Evolutionary conservation across 2,113 vertebrate species (phyloP).

Genomic region (Cromileptes altivelis): DNA sequence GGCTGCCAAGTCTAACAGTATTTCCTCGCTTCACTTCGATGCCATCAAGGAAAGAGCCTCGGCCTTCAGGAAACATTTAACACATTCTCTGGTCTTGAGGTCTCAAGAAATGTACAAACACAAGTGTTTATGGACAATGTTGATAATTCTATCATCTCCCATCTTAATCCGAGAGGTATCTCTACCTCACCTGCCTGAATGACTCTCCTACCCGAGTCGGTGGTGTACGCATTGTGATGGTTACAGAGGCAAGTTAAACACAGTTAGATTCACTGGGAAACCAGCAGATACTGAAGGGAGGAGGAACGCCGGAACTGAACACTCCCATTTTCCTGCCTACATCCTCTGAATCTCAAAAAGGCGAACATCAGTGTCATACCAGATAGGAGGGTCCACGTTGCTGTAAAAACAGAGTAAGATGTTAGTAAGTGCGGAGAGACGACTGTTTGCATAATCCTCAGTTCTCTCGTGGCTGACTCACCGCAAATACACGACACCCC

Average conservation of each 20-base stretch:
- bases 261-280: slow-evolving; percentile 56
- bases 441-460: neutral
- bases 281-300: slow-evolving; percentile 45
- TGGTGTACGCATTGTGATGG: slow-evolving; percentile 22
- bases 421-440: neutral
- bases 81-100: slow-evolving; percentile 72
- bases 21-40: slow-evolving; percentile 10
- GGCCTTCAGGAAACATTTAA: slow-evolving; percentile 17
- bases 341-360: slow-evolving; percentile 99
- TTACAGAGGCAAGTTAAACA: slow-evolving; percentile 58
- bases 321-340: slow-evolving; percentile 74
- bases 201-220: neutral
- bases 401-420: slow-evolving; percentile 76
- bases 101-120: slow-evolving; percentile 59
- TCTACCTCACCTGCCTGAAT: slow-evolving; percentile 13
- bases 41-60: slow-evolving; percentile 21
- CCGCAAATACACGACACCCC: slow-evolving; percentile 99
- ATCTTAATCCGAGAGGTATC: neutral
- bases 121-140: slow-evolving; percentile 39
- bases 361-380: slow-evolving; percentile 98
- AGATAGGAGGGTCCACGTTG: slow-evolving; percentile 97
- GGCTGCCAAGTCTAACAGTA: slow-evolving; percentile 22
- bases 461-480: slow-evolving; percentile 71
- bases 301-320: slow-evolving; percentile 24
- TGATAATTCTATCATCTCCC: slow-evolving; percentile 24